phyloP scores from a whole-genome alignment of 2,113 vertebrate genomes.

The Chaenocephalus aceratus region DNA sequence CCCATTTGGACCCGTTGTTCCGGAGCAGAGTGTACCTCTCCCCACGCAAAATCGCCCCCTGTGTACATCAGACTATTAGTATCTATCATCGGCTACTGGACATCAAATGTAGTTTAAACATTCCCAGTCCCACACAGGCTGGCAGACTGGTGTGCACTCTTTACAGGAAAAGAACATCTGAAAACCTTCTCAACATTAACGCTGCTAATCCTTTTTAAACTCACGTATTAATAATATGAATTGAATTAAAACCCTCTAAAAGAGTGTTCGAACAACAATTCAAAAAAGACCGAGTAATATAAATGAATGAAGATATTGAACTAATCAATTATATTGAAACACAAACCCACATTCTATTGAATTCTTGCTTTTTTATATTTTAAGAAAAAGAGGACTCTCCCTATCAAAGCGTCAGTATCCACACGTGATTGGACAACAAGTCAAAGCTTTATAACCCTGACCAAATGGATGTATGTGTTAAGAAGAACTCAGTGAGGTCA shows the following conservation, averaged over 20 bases:
- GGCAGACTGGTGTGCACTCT: no score
- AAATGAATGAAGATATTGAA: no score
- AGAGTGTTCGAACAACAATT: no score
- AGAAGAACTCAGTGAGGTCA: background rate
- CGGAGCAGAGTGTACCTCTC: slow-evolving; percentile 90
- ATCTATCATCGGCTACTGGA: background rate
- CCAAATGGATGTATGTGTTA: background rate
- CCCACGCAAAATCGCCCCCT: slow-evolving; percentile 91
- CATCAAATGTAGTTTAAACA: background rate
- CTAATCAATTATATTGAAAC: no score
- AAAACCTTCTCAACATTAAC: no score
- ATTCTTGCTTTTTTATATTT: no score
- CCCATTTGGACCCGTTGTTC: slow-evolving; percentile 89
- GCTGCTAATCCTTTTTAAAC: no score
- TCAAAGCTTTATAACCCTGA: background rate
- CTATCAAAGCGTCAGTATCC: background rate
- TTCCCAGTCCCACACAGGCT: background rate
- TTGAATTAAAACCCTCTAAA: no score
- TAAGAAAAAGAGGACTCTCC: background rate
- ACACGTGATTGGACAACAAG: background rate
- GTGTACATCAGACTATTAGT: slow-evolving; percentile 4
- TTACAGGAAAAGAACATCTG: no score
- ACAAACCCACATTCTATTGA: no score
- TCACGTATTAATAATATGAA: no score
- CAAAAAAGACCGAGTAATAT: no score